Conservation (phyloP, 2,888 invertebrate genomes). For the Arrhopalites spinosus region DNA sequence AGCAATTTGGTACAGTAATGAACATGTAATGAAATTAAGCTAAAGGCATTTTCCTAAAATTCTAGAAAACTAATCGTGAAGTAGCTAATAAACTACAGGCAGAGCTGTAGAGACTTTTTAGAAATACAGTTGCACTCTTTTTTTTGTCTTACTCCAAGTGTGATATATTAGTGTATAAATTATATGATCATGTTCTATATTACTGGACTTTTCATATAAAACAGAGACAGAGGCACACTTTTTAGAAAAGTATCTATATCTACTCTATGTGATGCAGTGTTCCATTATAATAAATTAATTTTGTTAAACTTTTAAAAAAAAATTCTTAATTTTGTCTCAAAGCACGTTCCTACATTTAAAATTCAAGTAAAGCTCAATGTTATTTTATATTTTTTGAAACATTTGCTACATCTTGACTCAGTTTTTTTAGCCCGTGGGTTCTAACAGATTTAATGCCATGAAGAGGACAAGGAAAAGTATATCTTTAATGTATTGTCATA, state of each 20-base stretch:
- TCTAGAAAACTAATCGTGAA: slow-evolving; percentile 2
- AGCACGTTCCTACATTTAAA: too few species aligned
- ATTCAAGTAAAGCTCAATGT: too few species aligned
- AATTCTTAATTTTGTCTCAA: too few species aligned
- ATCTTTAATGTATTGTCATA: too few species aligned
- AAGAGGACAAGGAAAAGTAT: too few species aligned
- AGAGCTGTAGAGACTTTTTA: not conserved
- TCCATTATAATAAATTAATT: too few species aligned
- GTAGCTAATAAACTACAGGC: slow-evolving; percentile 6
- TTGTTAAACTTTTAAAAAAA: too few species aligned
- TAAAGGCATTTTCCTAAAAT: slow-evolving; percentile 12
- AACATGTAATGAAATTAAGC: slow-evolving; percentile 32
- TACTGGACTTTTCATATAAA: not conserved
- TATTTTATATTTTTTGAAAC: not conserved
- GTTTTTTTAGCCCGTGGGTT: too few species aligned
- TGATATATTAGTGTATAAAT: not conserved
- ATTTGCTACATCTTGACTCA: too few species aligned
- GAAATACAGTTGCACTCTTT: not conserved
- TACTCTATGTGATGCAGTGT: too few species aligned
- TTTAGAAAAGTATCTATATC: not conserved
- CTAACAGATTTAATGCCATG: too few species aligned
- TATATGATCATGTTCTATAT: not conserved
- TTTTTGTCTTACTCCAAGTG: not conserved
- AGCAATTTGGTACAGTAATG: slow-evolving; percentile 19
- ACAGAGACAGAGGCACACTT: not conserved